phyloP scores from a whole-genome alignment of 2,113 vertebrate species.

The Entomyzon cyanotis region DNA sequence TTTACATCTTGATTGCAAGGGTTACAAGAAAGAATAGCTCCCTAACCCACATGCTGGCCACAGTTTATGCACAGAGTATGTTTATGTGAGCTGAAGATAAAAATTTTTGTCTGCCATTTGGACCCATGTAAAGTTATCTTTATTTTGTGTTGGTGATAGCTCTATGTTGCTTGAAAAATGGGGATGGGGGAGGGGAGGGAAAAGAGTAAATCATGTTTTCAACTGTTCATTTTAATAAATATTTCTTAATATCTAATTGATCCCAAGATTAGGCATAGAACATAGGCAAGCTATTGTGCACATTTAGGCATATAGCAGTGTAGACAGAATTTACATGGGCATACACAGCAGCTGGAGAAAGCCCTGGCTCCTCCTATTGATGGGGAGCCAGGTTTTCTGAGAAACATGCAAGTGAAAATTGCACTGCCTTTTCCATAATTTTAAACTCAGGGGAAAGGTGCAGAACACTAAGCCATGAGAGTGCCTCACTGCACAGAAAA shows the following conservation, averaged over 20 bases:
- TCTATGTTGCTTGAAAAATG: neutral
- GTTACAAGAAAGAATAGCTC: neutral
- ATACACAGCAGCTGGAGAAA: neutral
- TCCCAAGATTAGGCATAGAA: neutral
- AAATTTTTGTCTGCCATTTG: neutral
- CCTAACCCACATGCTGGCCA: neutral
- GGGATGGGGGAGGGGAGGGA: too few relatives aligned
- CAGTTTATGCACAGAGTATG: neutral
- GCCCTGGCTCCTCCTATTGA: neutral
- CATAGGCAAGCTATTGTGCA: neutral
- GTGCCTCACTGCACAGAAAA: neutral
- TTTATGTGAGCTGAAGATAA: neutral
- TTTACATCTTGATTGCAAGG: accelerated
- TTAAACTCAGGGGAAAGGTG: neutral
- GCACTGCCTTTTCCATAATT: neutral
- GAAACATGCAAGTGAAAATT: neutral
- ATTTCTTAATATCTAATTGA: neutral
- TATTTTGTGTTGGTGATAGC: neutral
- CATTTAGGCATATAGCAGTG: neutral
- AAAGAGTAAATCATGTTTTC: neutral
- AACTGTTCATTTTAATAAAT: neutral
- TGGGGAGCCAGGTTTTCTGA: neutral
- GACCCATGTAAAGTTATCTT: neutral
- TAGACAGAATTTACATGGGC: neutral
- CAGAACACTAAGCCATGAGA: neutral